A percentile compares a stretch with the other conserved stretches of the same genome.
Conservation (phyloP, 1,140 invertebrate genomes). For the Euura lappo region DNA sequence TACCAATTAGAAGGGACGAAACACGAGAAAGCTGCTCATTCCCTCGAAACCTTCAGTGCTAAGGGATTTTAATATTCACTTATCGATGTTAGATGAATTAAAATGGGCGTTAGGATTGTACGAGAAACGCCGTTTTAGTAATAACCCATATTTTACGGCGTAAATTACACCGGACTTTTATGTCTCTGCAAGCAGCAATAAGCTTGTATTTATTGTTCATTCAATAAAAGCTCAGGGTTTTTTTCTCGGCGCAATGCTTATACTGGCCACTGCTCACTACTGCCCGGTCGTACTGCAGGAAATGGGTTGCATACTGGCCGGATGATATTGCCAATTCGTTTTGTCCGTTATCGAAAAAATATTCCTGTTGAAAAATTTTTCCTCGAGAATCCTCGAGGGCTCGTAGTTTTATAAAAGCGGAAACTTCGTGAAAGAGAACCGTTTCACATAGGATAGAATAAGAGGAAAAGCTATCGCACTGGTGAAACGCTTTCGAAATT, state of each 20-base stretch:
- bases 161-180: slow-evolving; percentile 39
- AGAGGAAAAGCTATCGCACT: neutral
- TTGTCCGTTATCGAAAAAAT: slow-evolving; percentile 33
- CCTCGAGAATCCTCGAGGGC: neutral
- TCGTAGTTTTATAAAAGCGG: neutral
- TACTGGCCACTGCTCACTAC: neutral
- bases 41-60: no score
- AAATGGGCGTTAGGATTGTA: slow-evolving; percentile 16
- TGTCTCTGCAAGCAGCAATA: slow-evolving; percentile 24
- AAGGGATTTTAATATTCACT: no score
- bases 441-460: neutral
- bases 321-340: slow-evolving; percentile 40
- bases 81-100: neutral
- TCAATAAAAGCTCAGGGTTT: slow-evolving; percentile 34
- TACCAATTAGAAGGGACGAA: no score
- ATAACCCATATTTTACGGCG: slow-evolving; percentile 33
- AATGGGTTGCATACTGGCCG: neutral
- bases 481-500: slow-evolving; percentile 6
- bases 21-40: no score
- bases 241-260: neutral
- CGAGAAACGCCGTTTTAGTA: slow-evolving; percentile 32
- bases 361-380: neutral
- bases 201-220: slow-evolving; percentile 39
- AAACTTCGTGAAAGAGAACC: neutral
- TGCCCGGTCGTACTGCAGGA: neutral